Base-by-base conservation (phyloP, 2,113 vertebrate genomes). In the Galeopterus variegatus region DNA sequence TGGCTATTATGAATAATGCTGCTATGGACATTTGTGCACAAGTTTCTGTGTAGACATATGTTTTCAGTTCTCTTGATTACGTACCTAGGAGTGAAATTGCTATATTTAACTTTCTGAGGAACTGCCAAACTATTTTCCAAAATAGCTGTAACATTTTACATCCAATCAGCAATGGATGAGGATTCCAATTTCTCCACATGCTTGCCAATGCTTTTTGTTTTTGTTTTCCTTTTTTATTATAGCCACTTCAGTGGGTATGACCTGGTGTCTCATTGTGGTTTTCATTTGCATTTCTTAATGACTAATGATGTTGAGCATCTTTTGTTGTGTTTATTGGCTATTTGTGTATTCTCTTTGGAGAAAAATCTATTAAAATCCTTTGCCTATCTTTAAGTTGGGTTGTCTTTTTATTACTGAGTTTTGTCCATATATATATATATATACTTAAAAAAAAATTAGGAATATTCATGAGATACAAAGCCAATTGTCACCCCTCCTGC, bases 51-150 rank as follows among this genome's bases (percentile, higher is more conserved):
- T 90, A 45, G 31, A 36, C 48, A 60, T 79, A 1, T 70, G 45
- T 93, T 93, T 96, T 88, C 28, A 92, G 0, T 93, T 79, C 64
- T 79, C n/a, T 95, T 87, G 64, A n/a, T 79, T 92, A 24, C 31
- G 62, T 56, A 69, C 2, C 15, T 65, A 15, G 41, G 50, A 58
- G n/a, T 79, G 18, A 64, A 72, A 72, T 18, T 41, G 60, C 75
- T 58, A 4, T 89, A 21, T 86, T 96, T 86, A 90, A 67, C 54
- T 82, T 50, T 97, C n/a, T 92, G 26, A 96, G 60, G 58, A 90
- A 52, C 21, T 87, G 24, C 15, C 28, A 33, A 76, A 58, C 23
- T 85, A 31, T 62, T 93, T 95, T 84, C 41, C 45, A 81, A 88
- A 91, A 70, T 45, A 54, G 58, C 19, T 33, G 1, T 26, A 60